Evolutionary conservation across 2,888 invertebrate genomes (phyloP).

Genomic region (Myopa testacea): DNA sequence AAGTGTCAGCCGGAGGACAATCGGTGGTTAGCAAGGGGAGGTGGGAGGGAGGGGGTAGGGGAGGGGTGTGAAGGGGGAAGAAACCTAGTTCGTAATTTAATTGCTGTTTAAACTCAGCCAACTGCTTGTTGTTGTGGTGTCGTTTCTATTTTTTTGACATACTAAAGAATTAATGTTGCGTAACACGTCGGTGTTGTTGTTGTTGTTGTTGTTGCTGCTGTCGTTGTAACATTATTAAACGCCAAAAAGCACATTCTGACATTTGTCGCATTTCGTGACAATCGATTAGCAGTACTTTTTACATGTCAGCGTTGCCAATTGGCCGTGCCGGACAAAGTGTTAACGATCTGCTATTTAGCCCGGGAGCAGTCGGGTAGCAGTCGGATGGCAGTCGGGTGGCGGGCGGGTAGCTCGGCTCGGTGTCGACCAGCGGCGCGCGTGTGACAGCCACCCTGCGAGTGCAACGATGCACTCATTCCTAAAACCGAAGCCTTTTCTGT

Average conservation of each 20-base stretch:
- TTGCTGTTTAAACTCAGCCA: neutral
- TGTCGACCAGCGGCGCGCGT: neutral
- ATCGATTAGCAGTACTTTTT: slow-evolving; percentile 22
- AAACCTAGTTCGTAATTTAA: neutral
- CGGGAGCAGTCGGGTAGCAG: neutral
- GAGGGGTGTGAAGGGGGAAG: neutral
- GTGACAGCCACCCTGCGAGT: too few species aligned
- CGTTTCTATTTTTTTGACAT: slow-evolving; percentile 10
- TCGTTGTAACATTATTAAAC: slow-evolving; percentile 6
- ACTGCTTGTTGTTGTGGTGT: too few species aligned
- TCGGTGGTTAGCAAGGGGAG: neutral
- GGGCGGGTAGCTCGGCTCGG: too few species aligned
- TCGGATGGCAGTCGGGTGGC: neutral
- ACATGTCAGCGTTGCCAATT: slow-evolving; percentile 40
- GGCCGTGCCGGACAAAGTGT: slow-evolving; percentile 46
- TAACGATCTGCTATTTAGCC: slow-evolving; percentile 43
- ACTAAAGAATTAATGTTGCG: slow-evolving; percentile 26
- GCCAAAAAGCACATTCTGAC: slow-evolving; percentile 8
- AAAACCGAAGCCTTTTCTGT: neutral
- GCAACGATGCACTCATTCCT: neutral
- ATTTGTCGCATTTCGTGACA: slow-evolving; percentile 23
- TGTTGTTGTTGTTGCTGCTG: neutral
- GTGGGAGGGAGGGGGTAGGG: neutral
- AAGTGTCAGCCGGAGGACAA: too few species aligned
- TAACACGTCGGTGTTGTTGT: slow-evolving; percentile 16